A percentile compares a stretch with the other conserved stretches of the same genome.
phyloP scores from a whole-genome alignment of 2,888 invertebrate genomes.

The Ypsolopha sequella region DNA sequence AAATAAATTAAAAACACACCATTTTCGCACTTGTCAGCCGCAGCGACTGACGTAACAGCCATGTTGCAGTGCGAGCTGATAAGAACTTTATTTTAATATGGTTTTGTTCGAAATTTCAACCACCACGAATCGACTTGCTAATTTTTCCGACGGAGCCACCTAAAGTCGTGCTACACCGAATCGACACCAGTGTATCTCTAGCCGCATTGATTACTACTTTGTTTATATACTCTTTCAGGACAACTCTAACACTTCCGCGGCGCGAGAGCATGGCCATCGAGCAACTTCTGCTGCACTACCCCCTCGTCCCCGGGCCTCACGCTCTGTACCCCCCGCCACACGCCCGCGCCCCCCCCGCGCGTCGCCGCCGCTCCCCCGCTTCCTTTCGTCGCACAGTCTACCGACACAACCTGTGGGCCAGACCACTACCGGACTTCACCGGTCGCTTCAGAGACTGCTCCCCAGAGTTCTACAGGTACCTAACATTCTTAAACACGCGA shows the following conservation, averaged over 20 bases:
- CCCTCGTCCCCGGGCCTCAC: slow-evolving; percentile 34
- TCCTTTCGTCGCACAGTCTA: slow-evolving; percentile 80
- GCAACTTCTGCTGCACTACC: slow-evolving; percentile 65
- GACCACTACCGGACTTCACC: slow-evolving; percentile 76
- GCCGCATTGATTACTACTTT: not conserved
- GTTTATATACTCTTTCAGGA: slow-evolving; percentile 59
- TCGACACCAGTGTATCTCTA: too few relatives aligned
- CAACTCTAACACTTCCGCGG: slow-evolving; percentile 75
- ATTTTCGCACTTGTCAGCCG: too few relatives aligned
- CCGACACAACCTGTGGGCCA: slow-evolving; percentile 80
- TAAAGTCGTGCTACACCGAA: too few relatives aligned
- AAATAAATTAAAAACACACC: too few relatives aligned
- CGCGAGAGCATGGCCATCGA: slow-evolving; percentile 72
- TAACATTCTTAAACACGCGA: not conserved
- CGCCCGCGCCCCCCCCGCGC: slow-evolving; percentile 11
- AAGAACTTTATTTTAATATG: too few relatives aligned
- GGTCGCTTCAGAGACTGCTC: slow-evolving; percentile 80
- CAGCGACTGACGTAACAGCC: too few relatives aligned
- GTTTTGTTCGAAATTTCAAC: too few relatives aligned
- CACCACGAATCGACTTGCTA: too few relatives aligned
- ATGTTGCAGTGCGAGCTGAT: too few relatives aligned
- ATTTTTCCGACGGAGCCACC: too few relatives aligned
- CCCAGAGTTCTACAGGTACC: slow-evolving; percentile 81
- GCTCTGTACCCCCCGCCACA: slow-evolving; percentile 21
- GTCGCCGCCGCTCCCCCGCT: slow-evolving; percentile 43